Base-by-base conservation (phyloP, 1,140 invertebrate genomes). In the Limonius californicus region DNA sequence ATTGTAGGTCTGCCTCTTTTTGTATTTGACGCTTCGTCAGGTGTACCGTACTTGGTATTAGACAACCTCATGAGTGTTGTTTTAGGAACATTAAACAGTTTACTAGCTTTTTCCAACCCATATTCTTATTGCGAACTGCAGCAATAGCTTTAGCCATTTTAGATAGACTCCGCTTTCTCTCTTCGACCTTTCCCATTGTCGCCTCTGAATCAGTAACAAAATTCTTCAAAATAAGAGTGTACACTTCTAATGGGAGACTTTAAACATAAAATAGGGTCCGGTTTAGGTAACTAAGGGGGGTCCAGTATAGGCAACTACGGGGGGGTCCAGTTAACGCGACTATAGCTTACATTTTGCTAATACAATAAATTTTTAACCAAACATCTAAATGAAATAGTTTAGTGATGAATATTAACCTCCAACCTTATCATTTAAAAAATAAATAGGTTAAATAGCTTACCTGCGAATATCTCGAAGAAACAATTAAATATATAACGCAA, bases 1-100 rank as follows among this genome's bases (percentile, higher is more conserved):
- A 63, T 45, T 16, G 55, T 21, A 43, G 54, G 39, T 23, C 56
- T 58, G 15, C 45, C 62, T 23, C n/a, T n/a, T 12, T n/a, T n/a
- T n/a, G n/a, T n/a, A n/a, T n/a, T n/a, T n/a, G n/a, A n/a, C n/a
- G n/a, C n/a, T n/a, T n/a, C n/a, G n/a, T n/a, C n/a, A n/a, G n/a
- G n/a, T n/a, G n/a, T n/a, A n/a, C n/a, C n/a, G n/a, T n/a, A n/a
- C n/a, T n/a, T n/a, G n/a, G n/a, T n/a, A n/a, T n/a, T n/a, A n/a
- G n/a, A n/a, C n/a, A 45, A 16, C 6, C 50, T 16, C 14, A 23
- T 15, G 7, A 58, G 11, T 14, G 57, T 45, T 14, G 53, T 56
- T 12, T 20, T 1, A 11, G 59, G 18, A 55, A 61, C 59, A 14
- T 56, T 16, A 56, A 35, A 61, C 23, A 18, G 16, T 15, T 61